Conservation (phyloP, 1,140 invertebrate genomes). For the Bombus cullumanus region DNA sequence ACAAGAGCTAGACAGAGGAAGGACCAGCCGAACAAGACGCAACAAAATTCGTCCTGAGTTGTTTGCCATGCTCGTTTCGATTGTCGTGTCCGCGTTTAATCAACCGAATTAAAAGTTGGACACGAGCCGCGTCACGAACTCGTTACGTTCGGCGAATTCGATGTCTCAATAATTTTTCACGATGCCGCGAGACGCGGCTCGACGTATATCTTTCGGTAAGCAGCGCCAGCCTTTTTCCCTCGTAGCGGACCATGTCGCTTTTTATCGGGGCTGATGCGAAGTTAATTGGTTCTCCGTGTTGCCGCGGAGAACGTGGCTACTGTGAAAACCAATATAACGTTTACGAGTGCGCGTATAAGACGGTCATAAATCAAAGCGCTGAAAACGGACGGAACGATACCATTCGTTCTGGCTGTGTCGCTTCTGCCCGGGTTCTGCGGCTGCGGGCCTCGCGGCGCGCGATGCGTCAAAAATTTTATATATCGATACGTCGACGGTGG, state of each 20-base stretch:
- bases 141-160: slow-evolving; percentile 9
- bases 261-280: slow-evolving; percentile 45
- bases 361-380: slow-evolving; percentile 64
- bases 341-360: slow-evolving; percentile 63
- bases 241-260: slow-evolving; percentile 36
- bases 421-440: not conserved
- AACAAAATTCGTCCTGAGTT: not conserved
- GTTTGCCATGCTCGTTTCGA: not conserved
- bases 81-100: no score
- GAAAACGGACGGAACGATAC: slow-evolving; percentile 66
- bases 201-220: slow-evolving; percentile 18
- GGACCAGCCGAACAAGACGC: not conserved
- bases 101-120: not conserved
- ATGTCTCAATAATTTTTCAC: slow-evolving; percentile 33
- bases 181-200: not conserved
- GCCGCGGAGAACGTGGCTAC: slow-evolving; percentile 35
- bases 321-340: slow-evolving; percentile 66
- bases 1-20: not conserved
- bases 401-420: slow-evolving; percentile 44
- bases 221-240: slow-evolving; percentile 1
- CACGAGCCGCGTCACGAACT: not conserved
- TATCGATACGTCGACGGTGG: slow-evolving; percentile 2
- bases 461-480: slow-evolving; percentile 19
- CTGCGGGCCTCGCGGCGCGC: not conserved
- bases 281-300: slow-evolving; percentile 61